These are phyloP conservation scores for Diachrysia chrysitis DNA, from an alignment of 2,888 invertebrate species.

Conservation along the genomic window DNA sequence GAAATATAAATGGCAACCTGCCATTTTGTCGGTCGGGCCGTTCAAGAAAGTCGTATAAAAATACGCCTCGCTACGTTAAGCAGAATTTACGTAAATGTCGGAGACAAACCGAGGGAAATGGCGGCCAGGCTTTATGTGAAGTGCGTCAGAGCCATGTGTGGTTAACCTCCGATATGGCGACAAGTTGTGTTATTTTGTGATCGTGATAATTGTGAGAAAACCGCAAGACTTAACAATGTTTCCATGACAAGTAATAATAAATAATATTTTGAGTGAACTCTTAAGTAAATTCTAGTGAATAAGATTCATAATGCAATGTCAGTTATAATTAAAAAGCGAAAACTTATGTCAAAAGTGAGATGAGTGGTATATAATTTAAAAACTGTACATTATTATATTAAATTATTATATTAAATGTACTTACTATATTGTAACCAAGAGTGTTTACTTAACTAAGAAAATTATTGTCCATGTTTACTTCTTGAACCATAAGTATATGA, in stretches of 20 bases:
- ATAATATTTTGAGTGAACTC: conserved; percentile 31
- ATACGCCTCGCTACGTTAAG: conserved; percentile 75
- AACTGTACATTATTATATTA: no score
- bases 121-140: conserved; percentile 62
- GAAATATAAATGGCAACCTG: conserved; percentile 80
- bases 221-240: conserved; percentile 34
- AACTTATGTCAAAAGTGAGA: conserved; percentile 3
- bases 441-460: conserved; percentile 12
- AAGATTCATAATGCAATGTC: conserved; percentile 9
- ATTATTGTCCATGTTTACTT: conserved; percentile 5
- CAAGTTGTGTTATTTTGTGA: conserved; percentile 38
- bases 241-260: conserved; percentile 33
- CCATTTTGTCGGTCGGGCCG: conserved; percentile 81
- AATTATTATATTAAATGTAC: no score
- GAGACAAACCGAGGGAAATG: conserved; percentile 64
- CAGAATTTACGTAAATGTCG: conserved; percentile 72
- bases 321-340: conserved; percentile 24
- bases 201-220: conserved; percentile 43
- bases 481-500: conserved; percentile 19
- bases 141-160: conserved; percentile 63
- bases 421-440: background rate
- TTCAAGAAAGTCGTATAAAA: conserved; percentile 77
- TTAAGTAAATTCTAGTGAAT: conserved; percentile 22
- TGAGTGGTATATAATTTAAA: no score
- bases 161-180: conserved; percentile 31